Evolutionary conservation across 2,888 invertebrate genomes (phyloP).

Genomic region (Ptychoptera contaminata): DNA sequence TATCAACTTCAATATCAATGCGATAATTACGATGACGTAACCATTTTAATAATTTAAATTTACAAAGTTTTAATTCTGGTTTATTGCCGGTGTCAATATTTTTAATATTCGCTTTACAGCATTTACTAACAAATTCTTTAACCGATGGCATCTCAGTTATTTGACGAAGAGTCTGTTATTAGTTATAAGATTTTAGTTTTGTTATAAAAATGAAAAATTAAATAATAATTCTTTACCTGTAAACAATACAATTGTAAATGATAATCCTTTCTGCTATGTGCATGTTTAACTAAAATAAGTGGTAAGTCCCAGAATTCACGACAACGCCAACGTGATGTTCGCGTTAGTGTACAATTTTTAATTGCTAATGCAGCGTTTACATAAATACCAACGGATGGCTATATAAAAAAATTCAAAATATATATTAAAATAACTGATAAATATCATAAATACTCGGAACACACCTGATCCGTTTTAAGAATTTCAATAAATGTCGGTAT

Average conservation of each 20-base stretch:
- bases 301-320: constrained; percentile 21
- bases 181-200: not conserved
- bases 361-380: constrained; percentile 15
- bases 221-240: constrained; percentile 13
- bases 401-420: no score
- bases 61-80: no score
- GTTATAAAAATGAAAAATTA: not conserved
- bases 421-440: no score
- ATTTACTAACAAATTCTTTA: constrained; percentile 20
- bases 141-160: constrained; percentile 23
- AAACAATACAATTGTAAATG: constrained; percentile 21
- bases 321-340: constrained; percentile 20
- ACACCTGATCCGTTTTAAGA: no score
- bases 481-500: no score
- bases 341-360: constrained; percentile 20
- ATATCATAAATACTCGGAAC: no score
- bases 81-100: no score
- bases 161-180: constrained; percentile 18
- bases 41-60: no score
- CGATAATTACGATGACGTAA: no score
- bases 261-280: constrained; percentile 13
- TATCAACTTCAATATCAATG: no score
- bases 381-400: not conserved
- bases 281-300: constrained; percentile 16
- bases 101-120: no score